A percentile compares a stretch with the other conserved stretches of the same genome.
phyloP scores from a whole-genome alignment of 2,113 vertebrate genomes.

The Ptyas mucosa region DNA sequence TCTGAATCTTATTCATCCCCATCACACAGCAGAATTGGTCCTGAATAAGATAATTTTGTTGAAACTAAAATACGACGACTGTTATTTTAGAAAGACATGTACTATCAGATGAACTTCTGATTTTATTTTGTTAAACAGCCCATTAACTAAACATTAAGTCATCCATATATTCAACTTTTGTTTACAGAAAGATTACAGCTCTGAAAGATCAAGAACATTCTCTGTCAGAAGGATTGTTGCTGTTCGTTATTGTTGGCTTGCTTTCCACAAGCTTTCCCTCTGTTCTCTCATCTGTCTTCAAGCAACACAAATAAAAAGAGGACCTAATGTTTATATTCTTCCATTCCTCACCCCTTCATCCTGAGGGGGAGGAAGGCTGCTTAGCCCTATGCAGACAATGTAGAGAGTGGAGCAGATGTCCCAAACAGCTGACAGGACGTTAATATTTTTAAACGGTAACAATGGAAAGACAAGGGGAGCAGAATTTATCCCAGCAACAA shows the following conservation, averaged over 20 bases:
- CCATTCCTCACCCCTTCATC: slow-evolving; percentile 27
- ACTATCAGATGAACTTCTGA: slow-evolving; percentile 28
- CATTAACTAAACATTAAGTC: slow-evolving; percentile 43
- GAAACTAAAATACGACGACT: slow-evolving; percentile 25
- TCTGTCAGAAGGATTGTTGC: slow-evolving; percentile 38
- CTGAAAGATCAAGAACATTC: slow-evolving; percentile 28
- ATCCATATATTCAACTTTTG: slow-evolving; percentile 12
- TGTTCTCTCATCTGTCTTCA: slow-evolving; percentile 53
- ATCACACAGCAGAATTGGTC: neutral
- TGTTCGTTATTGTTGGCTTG: slow-evolving; percentile 51
- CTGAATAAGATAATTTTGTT: neutral
- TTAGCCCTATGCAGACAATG: slow-evolving; percentile 49
- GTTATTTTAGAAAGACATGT: slow-evolving; percentile 19
- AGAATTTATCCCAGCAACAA: slow-evolving; percentile 54
- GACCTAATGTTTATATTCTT: slow-evolving; percentile 63
- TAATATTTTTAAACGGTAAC: slow-evolving; percentile 55
- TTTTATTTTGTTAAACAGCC: slow-evolving; percentile 24
- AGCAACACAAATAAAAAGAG: slow-evolving; percentile 56
- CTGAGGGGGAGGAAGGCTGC: slow-evolving; percentile 35
- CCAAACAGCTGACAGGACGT: slow-evolving; percentile 65
- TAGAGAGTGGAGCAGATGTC: slow-evolving; percentile 62
- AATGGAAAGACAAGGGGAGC: slow-evolving; percentile 36
- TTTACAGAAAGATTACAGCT: slow-evolving; percentile 19
- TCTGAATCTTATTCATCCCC: neutral
- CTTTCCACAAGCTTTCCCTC: slow-evolving; percentile 40